Conservation (phyloP, 2,113 vertebrate species). For the Oenanthe melanoleuca region DNA sequence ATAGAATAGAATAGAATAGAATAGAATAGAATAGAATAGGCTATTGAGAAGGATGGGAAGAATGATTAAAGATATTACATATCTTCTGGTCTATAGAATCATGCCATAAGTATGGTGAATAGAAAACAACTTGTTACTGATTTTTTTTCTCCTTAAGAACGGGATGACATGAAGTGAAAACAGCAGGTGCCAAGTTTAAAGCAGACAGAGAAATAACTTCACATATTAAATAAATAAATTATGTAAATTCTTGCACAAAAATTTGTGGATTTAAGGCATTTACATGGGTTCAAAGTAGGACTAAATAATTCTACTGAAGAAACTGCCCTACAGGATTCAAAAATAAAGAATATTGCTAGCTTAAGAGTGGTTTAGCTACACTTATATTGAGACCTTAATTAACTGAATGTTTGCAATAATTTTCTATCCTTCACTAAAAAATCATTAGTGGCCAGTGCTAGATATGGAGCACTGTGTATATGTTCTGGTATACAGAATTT, state of each 20-base stretch:
- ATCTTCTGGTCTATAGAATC: background rate
- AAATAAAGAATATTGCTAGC: background rate
- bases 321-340: background rate
- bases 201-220: background rate
- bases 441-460: background rate
- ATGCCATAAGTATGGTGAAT: background rate
- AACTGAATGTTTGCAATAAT: background rate
- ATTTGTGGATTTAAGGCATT: background rate
- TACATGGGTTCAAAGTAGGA: background rate
- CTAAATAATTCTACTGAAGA: background rate
- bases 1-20: background rate
- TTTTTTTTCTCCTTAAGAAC: background rate
- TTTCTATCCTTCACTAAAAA: background rate
- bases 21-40: background rate
- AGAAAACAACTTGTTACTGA: background rate
- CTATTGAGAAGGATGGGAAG: background rate
- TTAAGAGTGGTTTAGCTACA: background rate
- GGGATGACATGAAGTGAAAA: background rate
- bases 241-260: background rate
- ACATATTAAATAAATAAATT: background rate
- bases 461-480: background rate
- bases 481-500: background rate
- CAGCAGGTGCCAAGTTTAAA: background rate
- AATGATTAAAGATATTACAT: background rate
- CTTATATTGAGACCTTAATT: background rate